Percentiles rank a stretch among this genome's conserved stretches.
Evolutionary conservation across 2,113 vertebrate genomes (phyloP).

Genomic region (Xiphias gladius): DNA sequence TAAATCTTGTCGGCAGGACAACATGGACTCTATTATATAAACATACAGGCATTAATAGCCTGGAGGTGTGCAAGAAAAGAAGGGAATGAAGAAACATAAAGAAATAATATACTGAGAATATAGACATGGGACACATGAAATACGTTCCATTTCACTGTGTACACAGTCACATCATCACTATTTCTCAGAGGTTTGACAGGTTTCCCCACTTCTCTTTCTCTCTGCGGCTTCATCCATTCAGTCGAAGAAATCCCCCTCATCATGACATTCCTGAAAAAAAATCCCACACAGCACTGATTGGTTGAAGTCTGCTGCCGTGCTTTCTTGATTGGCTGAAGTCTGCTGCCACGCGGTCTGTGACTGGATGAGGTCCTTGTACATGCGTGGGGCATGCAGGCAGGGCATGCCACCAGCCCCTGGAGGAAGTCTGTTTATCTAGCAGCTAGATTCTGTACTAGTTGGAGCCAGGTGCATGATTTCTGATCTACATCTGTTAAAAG

Average conservation of each 20-base stretch:
- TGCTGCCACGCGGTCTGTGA: constrained; percentile 39
- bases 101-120: neutral
- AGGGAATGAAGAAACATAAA: neutral
- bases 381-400: constrained; percentile 56
- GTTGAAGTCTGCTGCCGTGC: constrained; percentile 31
- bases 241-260: neutral
- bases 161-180: neutral
- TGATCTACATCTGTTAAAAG: too few relatives aligned
- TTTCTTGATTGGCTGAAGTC: constrained; percentile 61
- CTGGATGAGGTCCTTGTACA: constrained; percentile 64
- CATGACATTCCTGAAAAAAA: constrained; percentile 1
- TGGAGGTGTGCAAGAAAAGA: neutral
- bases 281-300: constrained; percentile 48
- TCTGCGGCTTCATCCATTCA: neutral
- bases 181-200: neutral
- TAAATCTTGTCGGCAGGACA: neutral
- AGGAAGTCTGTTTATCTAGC: neutral
- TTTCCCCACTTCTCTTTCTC: constrained; percentile 7
- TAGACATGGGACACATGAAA: neutral
- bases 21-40: too few relatives aligned
- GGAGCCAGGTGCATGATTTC: too few relatives aligned
- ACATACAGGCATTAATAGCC: too few relatives aligned
- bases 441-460: too few relatives aligned
- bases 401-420: constrained; percentile 39
- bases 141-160: neutral